Evolutionary conservation across 2,113 vertebrate species (phyloP).

Genomic region (human (Homo sapiens)): GRCh38 chr7:103535501-103536000

Average conservation of each 20-base stretch:
- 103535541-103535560: not conserved
- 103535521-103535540: not conserved
- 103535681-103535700: not conserved
- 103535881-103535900: not conserved
- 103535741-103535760: not conserved
- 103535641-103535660: not conserved
- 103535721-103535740: slow-evolving; percentile 24
- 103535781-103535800: not conserved
- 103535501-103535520: not conserved
- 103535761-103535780: slow-evolving; percentile 2
- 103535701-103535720: not conserved
- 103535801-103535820: not conserved
- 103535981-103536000: not conserved
- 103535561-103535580: not conserved
- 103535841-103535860: not conserved
- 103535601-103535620: not conserved
- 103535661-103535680: not conserved
- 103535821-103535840: not conserved
- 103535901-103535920: not conserved
- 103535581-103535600: not conserved
- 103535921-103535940: not conserved
- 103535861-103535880: not conserved
- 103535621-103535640: slow-evolving; percentile 25
- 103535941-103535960: not conserved
- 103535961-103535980: not conserved